These are phyloP conservation scores for Latrodectus geometricus DNA, from an alignment of 1,140 invertebrate genomes.

Conservation along the genomic window DNA sequence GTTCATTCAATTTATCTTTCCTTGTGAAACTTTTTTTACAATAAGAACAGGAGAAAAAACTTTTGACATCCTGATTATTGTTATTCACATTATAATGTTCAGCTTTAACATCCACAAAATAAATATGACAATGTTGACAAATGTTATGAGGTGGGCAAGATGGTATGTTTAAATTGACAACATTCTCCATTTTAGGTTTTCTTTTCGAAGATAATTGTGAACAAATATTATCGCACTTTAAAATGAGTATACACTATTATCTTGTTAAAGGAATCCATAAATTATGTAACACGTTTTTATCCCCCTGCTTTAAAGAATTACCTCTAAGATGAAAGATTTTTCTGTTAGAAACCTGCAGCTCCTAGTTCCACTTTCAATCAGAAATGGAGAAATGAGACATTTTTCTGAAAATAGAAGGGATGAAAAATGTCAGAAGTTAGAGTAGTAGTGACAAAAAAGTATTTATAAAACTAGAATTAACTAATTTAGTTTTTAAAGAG, in stretches of 20 bases:
- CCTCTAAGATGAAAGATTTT: constrained; percentile 51
- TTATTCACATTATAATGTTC: constrained; percentile 44
- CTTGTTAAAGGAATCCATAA: neutral
- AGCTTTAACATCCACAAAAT: constrained; percentile 54
- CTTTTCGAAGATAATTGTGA: neutral
- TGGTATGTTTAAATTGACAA: constrained; percentile 59
- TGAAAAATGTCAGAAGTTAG: constrained; percentile 61
- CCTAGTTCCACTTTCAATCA: constrained; percentile 56
- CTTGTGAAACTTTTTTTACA: constrained; percentile 64
- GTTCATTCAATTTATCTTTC: constrained; percentile 62
- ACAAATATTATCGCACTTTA: neutral
- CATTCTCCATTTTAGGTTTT: constrained; percentile 15
- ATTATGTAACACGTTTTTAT: neutral
- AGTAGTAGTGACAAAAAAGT: constrained; percentile 43
- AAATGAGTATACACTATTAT: neutral
- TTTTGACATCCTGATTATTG: constrained; percentile 30
- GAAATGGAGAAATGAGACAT: constrained; percentile 58
- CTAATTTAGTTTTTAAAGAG: neutral
- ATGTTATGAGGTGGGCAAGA: constrained; percentile 44
- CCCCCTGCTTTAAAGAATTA: constrained; percentile 18
- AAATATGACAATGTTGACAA: constrained; percentile 55
- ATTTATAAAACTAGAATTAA: constrained; percentile 28
- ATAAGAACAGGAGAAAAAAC: constrained; percentile 38
- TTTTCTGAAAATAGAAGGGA: constrained; percentile 61
- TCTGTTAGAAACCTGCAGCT: constrained; percentile 49